Percentiles rank a stretch among this genome's conserved stretches.
These are phyloP conservation scores for Conus canariensis DNA, from an alignment of 2,888 invertebrate genomes.

Conservation along the genomic window DNA sequence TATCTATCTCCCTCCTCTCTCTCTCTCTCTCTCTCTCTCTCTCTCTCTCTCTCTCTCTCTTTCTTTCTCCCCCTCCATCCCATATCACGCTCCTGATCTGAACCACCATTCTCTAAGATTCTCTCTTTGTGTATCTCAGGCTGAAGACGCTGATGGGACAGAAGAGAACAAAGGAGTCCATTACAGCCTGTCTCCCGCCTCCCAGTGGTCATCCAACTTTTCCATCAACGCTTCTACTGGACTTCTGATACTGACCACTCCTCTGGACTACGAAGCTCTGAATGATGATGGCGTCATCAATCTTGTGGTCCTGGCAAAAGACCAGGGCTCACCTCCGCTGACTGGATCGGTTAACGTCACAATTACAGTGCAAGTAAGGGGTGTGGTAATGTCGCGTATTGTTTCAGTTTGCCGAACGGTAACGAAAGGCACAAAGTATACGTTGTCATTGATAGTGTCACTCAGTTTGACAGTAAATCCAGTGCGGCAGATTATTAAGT, in stretches of 20 bases:
- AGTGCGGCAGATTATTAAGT: too few relatives aligned
- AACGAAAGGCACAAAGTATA: too few relatives aligned
- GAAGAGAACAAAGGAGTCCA: conserved; percentile 64
- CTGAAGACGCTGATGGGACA: conserved; percentile 86
- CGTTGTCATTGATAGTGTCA: too few relatives aligned
- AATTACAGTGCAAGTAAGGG: conserved; percentile 86
- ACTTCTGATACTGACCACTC: conserved; percentile 59
- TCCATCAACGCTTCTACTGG: conserved; percentile 86
- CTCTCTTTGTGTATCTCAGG: conserved; percentile 78
- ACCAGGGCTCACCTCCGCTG: conserved; percentile 58
- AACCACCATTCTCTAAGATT: not conserved
- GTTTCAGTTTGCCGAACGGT: not conserved
- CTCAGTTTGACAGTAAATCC: too few relatives aligned
- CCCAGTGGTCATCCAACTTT: conserved; percentile 65
- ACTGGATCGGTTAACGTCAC: conserved; percentile 55
- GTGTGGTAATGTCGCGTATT: not conserved
- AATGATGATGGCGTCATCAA: conserved; percentile 54
- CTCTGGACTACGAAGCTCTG: conserved; percentile 70
- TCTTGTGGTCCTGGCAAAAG: conserved; percentile 67
- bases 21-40: too few relatives aligned
- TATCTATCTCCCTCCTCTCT: not conserved
- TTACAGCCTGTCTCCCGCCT: conserved; percentile 47
- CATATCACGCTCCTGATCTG: not conserved
- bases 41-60: too few relatives aligned
- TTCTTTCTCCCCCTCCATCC: not conserved